These are phyloP conservation scores for Brienomyrus brachyistius DNA, from an alignment of 2,113 vertebrate species.

Conservation along the genomic window DNA sequence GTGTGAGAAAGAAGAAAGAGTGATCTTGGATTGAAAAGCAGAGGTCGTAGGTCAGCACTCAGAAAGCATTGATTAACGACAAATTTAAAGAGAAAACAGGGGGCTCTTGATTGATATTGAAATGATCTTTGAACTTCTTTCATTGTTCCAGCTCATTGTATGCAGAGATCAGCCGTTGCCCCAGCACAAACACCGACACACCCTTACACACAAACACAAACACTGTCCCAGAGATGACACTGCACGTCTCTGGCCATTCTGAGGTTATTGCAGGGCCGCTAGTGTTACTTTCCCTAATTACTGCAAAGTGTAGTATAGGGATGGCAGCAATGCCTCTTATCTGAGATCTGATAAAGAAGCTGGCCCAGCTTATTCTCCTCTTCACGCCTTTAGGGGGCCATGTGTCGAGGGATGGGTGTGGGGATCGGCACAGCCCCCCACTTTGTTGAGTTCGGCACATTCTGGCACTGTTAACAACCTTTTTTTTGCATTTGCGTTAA, in stretches of 20 bases:
- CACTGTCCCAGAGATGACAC: neutral
- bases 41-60: neutral
- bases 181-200: slow-evolving; percentile 1
- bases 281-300: slow-evolving; percentile 9
- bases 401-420: neutral
- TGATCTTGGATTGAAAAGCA: neutral
- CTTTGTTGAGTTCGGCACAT: neutral
- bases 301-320: neutral
- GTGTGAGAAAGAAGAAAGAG: slow-evolving; percentile 10
- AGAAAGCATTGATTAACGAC: slow-evolving; percentile 4
- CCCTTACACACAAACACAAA: neutral
- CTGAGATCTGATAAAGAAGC: slow-evolving; percentile 7
- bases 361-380: neutral
- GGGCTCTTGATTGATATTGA: slow-evolving; percentile 27
- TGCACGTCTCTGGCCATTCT: slow-evolving; percentile 23
- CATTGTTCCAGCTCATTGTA: slow-evolving; percentile 7
- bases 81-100: slow-evolving; percentile 13
- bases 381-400: neutral
- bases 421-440: neutral
- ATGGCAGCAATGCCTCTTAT: slow-evolving; percentile 1
- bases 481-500: neutral
- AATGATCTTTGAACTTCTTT: slow-evolving; percentile 23
- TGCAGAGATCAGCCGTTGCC: slow-evolving; percentile 1
- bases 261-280: neutral
- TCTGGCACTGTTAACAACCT: neutral